Conservation (phyloP, 2,797 vertebrate species). For the Arnoldichthys spilopterus region DNA sequence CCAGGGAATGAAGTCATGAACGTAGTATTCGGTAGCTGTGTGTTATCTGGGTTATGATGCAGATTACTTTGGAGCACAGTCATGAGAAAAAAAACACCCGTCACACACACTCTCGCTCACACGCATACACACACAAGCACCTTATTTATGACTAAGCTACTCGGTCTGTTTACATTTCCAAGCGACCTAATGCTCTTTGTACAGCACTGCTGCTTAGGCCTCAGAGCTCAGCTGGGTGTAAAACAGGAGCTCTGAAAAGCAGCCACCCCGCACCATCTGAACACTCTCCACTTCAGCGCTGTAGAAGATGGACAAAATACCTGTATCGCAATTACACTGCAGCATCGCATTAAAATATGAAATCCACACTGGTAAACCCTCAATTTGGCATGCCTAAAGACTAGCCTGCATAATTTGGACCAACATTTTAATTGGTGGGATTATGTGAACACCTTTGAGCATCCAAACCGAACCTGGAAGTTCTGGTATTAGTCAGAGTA, state of each 20-base stretch:
- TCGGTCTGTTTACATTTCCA: conserved; percentile 60
- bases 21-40: background rate
- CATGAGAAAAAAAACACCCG: conserved; percentile 6
- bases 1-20: background rate
- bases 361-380: too few species aligned
- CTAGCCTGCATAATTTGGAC: too few species aligned
- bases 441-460: too few species aligned
- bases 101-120: background rate
- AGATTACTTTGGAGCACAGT: conserved; percentile 8
- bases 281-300: background rate
- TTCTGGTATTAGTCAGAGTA: too few species aligned
- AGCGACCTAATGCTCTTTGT: conserved; percentile 45
- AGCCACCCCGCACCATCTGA: conserved; percentile 9
- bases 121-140: conserved; percentile 27
- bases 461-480: too few species aligned
- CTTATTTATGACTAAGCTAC: conserved; percentile 35
- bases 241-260: conserved; percentile 22
- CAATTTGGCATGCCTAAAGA: too few species aligned
- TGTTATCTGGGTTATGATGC: background rate
- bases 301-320: background rate
- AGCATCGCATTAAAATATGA: too few species aligned
- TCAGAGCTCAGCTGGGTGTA: conserved; percentile 24
- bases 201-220: conserved; percentile 33
- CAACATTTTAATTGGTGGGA: too few species aligned
- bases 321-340: background rate